Conservation (phyloP, 1,140 invertebrate species). For the Atta cephalotes region DNA sequence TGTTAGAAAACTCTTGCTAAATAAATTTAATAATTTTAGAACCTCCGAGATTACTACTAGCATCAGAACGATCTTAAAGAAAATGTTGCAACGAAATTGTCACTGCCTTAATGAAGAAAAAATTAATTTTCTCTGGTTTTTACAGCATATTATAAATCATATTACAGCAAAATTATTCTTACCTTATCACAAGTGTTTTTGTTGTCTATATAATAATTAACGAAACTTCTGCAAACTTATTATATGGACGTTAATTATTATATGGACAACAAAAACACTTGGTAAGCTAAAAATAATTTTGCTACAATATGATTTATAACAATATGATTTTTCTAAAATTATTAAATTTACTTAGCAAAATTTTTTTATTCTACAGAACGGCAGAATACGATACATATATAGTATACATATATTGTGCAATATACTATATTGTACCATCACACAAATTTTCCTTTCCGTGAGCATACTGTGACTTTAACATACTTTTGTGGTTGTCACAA, state of each 20-base stretch:
- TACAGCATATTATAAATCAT: background rate
- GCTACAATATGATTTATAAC: too few species aligned
- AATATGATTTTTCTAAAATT: too few species aligned
- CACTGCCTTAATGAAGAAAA: background rate
- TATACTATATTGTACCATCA: background rate
- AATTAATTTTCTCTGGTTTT: background rate
- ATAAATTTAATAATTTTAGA: background rate
- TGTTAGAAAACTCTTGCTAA: background rate
- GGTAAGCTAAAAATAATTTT: too few species aligned
- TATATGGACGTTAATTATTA: too few species aligned
- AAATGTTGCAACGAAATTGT: background rate
- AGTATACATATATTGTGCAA: background rate
- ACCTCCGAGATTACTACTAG: background rate
- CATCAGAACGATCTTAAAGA: background rate
- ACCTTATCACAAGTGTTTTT: background rate
- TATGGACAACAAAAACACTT: too few species aligned
- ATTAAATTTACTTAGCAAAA: too few species aligned
- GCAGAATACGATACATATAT: background rate
- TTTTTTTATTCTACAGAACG: background rate
- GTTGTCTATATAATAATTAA: background rate
- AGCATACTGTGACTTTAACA: background rate
- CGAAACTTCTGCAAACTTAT: background rate
- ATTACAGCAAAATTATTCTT: background rate
- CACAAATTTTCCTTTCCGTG: background rate
- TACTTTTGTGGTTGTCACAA: constrained; percentile 24